Base-by-base conservation (phyloP, 2,113 vertebrate genomes). In the Thalassoma bifasciatum region DNA sequence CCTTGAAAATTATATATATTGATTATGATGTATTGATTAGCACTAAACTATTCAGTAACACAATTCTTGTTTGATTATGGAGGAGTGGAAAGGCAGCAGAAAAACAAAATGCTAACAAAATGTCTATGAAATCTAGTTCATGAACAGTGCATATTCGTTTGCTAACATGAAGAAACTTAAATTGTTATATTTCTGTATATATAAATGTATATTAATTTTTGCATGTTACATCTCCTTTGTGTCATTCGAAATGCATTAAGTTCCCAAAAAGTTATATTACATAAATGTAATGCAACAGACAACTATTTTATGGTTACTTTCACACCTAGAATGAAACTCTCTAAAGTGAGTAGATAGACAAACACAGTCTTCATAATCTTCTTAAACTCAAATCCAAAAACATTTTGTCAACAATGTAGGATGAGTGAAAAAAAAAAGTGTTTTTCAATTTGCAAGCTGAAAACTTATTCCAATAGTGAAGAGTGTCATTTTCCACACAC, bases 401-500 rank as follows among this genome's bases (percentile, higher is more conserved):
- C 9, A 11, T 44, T 62, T 46, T 21, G 4, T 6, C 9, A 52
- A 21, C 22, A 40, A 60, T 17, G 46, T 12, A n/a, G 46, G 46
- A 21, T 49, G 46, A n/a, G n/a, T n/a, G n/a, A 7, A 5, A 49
- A 49, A n/a, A 16, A 9, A 9, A 30, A 3, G 30, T 30, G 6
- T 6, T 4, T 6, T 30, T 30, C 30, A 30, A 30, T 30, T 30
- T 30, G 3, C 30, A 30, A 30, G 36, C 1, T 23, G 6, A 19
- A 44, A 63, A 34, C 22, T 12, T 66, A 34, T 17, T 46, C 44
- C 19, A 7, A 17, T 17, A 5, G 4, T 46, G 17, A 46, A 37
- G 10, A 34, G 46, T 44, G 12, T 42, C n/a, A 21, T 46, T 80
- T 63, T 58, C 42, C 37, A 51, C 44, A 49, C 56, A 73, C 40